A percentile compares a stretch with the other conserved stretches of the same genome.
phyloP scores from a whole-genome alignment of 2,888 invertebrate species.

The Nysson spinosus region DNA sequence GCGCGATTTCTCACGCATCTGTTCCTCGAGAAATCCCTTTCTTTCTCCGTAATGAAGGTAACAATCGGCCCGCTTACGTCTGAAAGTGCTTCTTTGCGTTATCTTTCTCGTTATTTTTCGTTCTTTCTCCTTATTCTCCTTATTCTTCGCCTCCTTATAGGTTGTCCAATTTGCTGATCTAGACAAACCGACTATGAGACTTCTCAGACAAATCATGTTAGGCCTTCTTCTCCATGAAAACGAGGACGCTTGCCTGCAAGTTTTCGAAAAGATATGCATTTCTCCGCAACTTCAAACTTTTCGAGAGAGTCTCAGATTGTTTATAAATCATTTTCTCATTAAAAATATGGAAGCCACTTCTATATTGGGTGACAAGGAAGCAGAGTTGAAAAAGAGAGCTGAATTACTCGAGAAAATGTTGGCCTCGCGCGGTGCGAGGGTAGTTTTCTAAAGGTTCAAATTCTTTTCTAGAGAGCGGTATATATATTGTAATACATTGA shows the following conservation, averaged over 20 bases:
- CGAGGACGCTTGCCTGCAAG: slow-evolving; percentile 80
- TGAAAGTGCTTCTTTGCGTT: no score
- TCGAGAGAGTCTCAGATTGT: slow-evolving; percentile 89
- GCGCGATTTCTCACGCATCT: slow-evolving; percentile 88
- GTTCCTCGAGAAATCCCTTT: slow-evolving; percentile 87
- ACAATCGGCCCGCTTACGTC: no score
- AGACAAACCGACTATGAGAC: slow-evolving; percentile 87
- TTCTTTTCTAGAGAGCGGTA: no score
- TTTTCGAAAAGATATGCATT: slow-evolving; percentile 86
- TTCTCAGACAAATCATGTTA: slow-evolving; percentile 88
- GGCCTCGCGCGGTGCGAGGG: slow-evolving; percentile 75
- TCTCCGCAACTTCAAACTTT: slow-evolving; percentile 88
- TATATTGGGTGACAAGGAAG: slow-evolving; percentile 77
- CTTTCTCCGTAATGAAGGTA: slow-evolving; percentile 92
- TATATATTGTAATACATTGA: no score
- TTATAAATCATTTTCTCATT: slow-evolving; percentile 91
- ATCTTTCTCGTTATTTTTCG: not conserved
- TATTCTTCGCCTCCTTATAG: slow-evolving; percentile 78
- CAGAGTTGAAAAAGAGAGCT: slow-evolving; percentile 80
- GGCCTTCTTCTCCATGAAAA: slow-evolving; percentile 85
- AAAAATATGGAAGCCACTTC: slow-evolving; percentile 79
- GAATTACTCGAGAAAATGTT: slow-evolving; percentile 84
- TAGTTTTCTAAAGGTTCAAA: slow-evolving; percentile 69
- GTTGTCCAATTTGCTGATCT: slow-evolving; percentile 92
- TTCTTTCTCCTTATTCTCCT: not conserved